Conservation (phyloP, 2,113 vertebrate species). For the Brachyhypopomus occidentalis region DNA sequence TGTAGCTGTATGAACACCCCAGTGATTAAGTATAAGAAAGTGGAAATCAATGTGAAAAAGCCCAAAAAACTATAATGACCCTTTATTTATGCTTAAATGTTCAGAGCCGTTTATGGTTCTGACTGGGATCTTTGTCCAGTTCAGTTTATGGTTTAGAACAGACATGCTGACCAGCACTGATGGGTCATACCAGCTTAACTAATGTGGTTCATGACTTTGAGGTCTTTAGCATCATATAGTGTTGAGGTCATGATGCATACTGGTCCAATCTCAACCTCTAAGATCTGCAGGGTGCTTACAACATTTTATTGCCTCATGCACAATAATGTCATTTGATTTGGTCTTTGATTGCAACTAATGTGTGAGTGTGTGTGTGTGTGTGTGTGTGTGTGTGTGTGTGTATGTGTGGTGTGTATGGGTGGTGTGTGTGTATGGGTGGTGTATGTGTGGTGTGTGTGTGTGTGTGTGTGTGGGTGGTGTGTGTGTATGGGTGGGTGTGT, state of each 20-base stretch:
- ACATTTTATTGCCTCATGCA: neutral
- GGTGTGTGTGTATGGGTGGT: neutral
- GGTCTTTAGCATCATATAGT: neutral
- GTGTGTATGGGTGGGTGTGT: neutral
- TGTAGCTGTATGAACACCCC: too few relatives aligned
- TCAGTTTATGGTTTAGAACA: neutral
- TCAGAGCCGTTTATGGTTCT: too few relatives aligned
- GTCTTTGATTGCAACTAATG: too few relatives aligned
- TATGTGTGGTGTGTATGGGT: neutral
- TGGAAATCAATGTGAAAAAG: too few relatives aligned
- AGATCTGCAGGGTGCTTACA: neutral
- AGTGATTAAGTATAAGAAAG: too few relatives aligned
- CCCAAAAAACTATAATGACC: too few relatives aligned
- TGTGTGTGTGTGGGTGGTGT: conserved; percentile 31
- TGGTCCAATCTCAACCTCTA: neutral
- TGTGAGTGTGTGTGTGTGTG: conserved; percentile 10
- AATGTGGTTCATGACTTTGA: neutral
- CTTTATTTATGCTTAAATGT: too few relatives aligned
- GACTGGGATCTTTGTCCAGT: neutral
- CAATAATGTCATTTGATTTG: too few relatives aligned
- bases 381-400: conserved; percentile 17
- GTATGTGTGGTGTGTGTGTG: conserved; percentile 30
- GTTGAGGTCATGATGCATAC: neutral
- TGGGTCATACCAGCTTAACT: neutral
- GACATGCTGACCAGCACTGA: neutral